Evolutionary conservation across 2,113 vertebrate genomes (phyloP).

Genomic region (Channa argus): DNA sequence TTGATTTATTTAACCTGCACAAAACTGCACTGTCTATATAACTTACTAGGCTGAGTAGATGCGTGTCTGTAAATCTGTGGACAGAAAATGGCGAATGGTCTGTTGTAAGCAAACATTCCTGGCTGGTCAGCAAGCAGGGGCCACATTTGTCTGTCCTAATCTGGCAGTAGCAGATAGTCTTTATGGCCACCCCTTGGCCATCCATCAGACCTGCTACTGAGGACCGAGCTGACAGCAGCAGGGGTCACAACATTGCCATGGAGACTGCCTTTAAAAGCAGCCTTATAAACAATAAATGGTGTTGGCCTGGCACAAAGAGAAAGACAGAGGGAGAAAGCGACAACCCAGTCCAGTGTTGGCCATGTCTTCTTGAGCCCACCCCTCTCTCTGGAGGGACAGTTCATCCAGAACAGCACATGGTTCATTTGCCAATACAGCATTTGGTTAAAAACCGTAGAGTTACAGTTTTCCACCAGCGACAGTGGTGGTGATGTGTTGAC

Average conservation of each 20-base stretch:
- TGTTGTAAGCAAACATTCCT: constrained; percentile 65
- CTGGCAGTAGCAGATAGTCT: constrained; percentile 83
- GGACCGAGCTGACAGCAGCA: constrained; percentile 56
- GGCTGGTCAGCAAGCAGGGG: constrained; percentile 45
- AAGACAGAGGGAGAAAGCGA: constrained; percentile 43
- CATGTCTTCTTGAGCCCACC: constrained; percentile 40
- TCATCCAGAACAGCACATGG: constrained; percentile 6
- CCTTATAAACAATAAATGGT: constrained; percentile 73
- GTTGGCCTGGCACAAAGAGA: constrained; percentile 67
- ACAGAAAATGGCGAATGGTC: constrained; percentile 63
- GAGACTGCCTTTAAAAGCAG: constrained; percentile 83
- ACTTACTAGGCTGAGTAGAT: not conserved
- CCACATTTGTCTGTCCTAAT: constrained; percentile 85
- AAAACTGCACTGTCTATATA: not conserved
- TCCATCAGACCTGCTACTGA: constrained; percentile 83
- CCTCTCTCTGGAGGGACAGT: not conserved
- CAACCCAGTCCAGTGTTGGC: constrained; percentile 22
- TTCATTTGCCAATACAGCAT: not conserved
- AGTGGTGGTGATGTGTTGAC: not conserved
- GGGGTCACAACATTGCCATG: constrained; percentile 82
- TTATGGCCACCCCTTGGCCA: constrained; percentile 79
- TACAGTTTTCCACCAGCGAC: not conserved
- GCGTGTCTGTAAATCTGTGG: constrained; percentile 27
- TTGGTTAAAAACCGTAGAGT: not conserved
- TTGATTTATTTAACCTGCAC: not conserved